These are phyloP conservation scores for Xyliphius kryptos DNA, from an alignment of 2,113 vertebrate species.

Conservation along the genomic window DNA sequence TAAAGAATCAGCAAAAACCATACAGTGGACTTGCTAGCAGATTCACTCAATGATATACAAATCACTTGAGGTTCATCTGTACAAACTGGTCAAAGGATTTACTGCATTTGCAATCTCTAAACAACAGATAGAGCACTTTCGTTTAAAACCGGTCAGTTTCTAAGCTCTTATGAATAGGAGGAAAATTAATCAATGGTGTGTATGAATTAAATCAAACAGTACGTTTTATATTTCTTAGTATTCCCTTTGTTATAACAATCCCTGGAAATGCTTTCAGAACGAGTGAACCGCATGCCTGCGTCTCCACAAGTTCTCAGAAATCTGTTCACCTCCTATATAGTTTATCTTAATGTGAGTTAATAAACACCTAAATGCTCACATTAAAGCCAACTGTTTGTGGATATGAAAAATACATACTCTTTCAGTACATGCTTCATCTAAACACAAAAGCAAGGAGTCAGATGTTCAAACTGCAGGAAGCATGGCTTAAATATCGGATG, in stretches of 20 bases:
- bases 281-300: constrained; percentile 9
- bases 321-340: constrained; percentile 8
- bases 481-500: too few species aligned
- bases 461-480: too few species aligned
- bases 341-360: constrained; percentile 21
- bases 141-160: too few species aligned
- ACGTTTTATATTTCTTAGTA: constrained; percentile 16
- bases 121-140: too few species aligned
- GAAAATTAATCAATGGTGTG: neutral
- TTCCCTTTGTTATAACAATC: constrained; percentile 11
- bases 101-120: too few species aligned
- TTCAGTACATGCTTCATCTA: too few species aligned
- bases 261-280: constrained; percentile 34
- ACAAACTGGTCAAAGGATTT: neutral
- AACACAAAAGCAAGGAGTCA: neutral
- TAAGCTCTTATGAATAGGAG: neutral
- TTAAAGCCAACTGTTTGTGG: constrained; percentile 1
- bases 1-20: constrained; percentile 24
- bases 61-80: constrained; percentile 3
- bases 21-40: constrained; percentile 10
- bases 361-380: constrained; percentile 18
- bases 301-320: constrained; percentile 16
- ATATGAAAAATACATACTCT: too few species aligned
- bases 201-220: constrained; percentile 1
- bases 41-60: constrained; percentile 28